Conservation (phyloP, 2,797 vertebrate species). For the Xyrichtys novacula region DNA sequence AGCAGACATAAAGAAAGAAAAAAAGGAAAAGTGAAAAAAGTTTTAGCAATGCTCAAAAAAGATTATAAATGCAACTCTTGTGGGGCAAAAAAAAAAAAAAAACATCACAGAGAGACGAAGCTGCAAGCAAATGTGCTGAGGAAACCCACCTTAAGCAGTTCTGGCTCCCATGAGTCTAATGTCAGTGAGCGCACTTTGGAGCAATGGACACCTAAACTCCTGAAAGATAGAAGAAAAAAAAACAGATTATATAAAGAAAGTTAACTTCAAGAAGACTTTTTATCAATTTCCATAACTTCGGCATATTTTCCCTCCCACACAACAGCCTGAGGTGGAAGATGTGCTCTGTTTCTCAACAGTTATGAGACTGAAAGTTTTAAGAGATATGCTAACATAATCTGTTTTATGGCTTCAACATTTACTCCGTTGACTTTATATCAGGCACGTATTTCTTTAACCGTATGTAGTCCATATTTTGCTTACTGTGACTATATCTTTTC, state of each 20-base stretch:
- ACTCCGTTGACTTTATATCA: background rate
- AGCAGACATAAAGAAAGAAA: background rate
- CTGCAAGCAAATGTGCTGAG: slow-evolving; percentile 4
- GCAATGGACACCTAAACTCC: slow-evolving; percentile 98
- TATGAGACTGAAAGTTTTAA: background rate
- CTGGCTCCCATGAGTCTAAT: slow-evolving; percentile 97
- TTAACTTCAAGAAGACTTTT: slow-evolving; percentile 15
- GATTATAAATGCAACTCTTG: slow-evolving; percentile 16
- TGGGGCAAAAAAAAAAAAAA: background rate
- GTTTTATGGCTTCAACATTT: slow-evolving; percentile 1
- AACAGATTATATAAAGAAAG: slow-evolving; percentile 1
- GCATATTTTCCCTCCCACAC: slow-evolving; percentile 7
- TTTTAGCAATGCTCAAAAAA: slow-evolving; percentile 4
- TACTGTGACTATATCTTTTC: background rate
- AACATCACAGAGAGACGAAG: background rate
- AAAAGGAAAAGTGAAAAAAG: background rate
- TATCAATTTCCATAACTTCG: background rate
- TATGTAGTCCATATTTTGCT: background rate
- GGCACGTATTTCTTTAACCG: background rate
- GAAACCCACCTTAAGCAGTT: slow-evolving; percentile 91
- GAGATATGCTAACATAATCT: background rate
- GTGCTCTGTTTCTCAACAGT: background rate
- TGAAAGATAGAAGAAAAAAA: slow-evolving; percentile 62
- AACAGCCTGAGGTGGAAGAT: slow-evolving; percentile 6
- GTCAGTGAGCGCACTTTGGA: slow-evolving; percentile 98